A percentile compares a stretch with the other conserved stretches of the same genome.
phyloP scores from a whole-genome alignment of 2,797 vertebrate species.

The Sylvilagus floridanus region DNA sequence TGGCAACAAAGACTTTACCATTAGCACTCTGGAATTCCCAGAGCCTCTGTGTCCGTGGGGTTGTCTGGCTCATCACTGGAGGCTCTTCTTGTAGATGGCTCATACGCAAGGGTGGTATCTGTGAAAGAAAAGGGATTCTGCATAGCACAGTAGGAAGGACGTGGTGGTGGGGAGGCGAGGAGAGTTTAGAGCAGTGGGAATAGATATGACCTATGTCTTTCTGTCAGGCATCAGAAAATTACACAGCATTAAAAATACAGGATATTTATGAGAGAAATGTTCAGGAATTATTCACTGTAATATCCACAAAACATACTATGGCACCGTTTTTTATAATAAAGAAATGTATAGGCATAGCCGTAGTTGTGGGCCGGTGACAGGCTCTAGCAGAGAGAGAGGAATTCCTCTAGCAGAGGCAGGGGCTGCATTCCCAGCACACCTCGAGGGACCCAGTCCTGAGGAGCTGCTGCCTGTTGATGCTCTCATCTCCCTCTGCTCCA shows the following conservation, averaged over 20 bases:
- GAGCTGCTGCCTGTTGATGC: not conserved
- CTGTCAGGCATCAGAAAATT: not conserved
- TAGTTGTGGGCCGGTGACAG: not conserved
- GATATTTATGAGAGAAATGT: not conserved
- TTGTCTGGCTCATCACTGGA: not conserved
- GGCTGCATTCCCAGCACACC: not conserved
- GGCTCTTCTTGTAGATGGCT: not conserved
- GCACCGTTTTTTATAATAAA: not conserved
- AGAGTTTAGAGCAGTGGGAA: not conserved
- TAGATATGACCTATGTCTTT: not conserved
- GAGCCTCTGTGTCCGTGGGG: not conserved
- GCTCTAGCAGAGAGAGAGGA: not conserved
- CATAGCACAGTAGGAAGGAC: not conserved
- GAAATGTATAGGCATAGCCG: not conserved
- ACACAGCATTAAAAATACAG: not conserved
- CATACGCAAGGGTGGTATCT: not conserved
- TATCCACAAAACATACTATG: not conserved
- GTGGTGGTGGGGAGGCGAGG: not conserved
- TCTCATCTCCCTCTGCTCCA: not conserved
- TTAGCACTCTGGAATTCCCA: not conserved
- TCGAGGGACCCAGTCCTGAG: not conserved
- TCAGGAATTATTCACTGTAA: not conserved
- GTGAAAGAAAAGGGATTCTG: not conserved
- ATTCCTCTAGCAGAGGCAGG: not conserved
- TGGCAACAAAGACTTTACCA: not conserved